These are phyloP conservation scores for Drosophila paramelanica DNA, from an alignment of 2,888 invertebrate genomes.

Conservation along the genomic window DNA sequence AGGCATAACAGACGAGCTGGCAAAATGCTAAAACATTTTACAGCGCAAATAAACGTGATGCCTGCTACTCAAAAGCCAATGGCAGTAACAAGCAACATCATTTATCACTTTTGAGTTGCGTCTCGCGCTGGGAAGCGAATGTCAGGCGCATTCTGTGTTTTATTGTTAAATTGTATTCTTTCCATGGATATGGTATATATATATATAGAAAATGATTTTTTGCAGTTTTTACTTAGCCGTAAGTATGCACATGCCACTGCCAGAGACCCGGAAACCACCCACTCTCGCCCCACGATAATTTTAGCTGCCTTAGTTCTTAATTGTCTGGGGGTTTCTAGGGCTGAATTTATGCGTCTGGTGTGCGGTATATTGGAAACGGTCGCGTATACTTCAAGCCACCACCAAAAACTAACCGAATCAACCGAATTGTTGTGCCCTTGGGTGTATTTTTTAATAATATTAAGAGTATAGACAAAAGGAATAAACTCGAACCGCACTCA, in stretches of 20 bases:
- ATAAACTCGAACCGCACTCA: conserved; percentile 53
- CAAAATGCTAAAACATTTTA: conserved; percentile 71
- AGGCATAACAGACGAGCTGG: conserved; percentile 36
- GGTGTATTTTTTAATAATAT: conserved; percentile 81
- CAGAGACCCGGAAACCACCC: conserved; percentile 22
- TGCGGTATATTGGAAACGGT: conserved; percentile 36
- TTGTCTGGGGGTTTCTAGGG: conserved; percentile 63
- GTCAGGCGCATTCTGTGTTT: conserved; percentile 62
- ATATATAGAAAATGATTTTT: conserved; percentile 57
- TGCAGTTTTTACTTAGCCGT: conserved; percentile 38
- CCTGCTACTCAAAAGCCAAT: conserved; percentile 65
- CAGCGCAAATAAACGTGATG: conserved; percentile 70
- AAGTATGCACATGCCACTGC: conserved; percentile 55
- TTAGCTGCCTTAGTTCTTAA: conserved; percentile 55
- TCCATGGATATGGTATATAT: conserved; percentile 39
- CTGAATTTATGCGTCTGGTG: conserved; percentile 56
- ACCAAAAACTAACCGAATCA: conserved; percentile 60
- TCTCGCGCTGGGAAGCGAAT: conserved; percentile 27
- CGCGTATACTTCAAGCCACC: conserved; percentile 36
- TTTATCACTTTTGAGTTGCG: conserved; percentile 70
- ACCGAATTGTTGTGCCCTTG: conserved; percentile 75
- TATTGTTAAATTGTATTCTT: conserved; percentile 57
- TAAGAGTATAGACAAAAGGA: conserved; percentile 69
- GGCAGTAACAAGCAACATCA: conserved; percentile 70
- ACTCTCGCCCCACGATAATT: conserved; percentile 8